These are phyloP conservation scores for Agrotis exclamationis DNA, from an alignment of 2,888 invertebrate genomes.

Conservation along the genomic window DNA sequence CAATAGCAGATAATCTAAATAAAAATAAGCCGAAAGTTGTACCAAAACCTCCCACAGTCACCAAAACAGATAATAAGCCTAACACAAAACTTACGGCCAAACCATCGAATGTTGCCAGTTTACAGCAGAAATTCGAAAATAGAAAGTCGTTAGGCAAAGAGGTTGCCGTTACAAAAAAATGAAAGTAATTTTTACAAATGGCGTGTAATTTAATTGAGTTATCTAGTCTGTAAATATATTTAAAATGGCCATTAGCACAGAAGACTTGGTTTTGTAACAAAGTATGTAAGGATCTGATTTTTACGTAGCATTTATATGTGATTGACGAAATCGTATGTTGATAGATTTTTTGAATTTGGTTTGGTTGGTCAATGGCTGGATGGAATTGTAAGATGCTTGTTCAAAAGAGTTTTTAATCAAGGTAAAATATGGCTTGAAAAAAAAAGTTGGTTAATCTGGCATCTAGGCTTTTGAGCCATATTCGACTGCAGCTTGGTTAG, in stretches of 20 bases:
- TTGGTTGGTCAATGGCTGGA: constrained; percentile 47
- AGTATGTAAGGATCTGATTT: constrained; percentile 66
- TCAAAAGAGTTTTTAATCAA: constrained; percentile 32
- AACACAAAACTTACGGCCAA: constrained; percentile 90
- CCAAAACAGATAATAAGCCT: constrained; percentile 80
- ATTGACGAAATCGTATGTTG: constrained; percentile 30
- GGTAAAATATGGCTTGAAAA: constrained; percentile 5
- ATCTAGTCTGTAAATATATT: constrained; percentile 69
- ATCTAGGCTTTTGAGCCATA: constrained; percentile 30
- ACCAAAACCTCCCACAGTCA: constrained; percentile 81
- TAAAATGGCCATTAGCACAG: constrained; percentile 62
- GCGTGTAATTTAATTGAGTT: constrained; percentile 64
- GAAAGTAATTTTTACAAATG: constrained; percentile 46
- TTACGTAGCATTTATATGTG: constrained; percentile 43
- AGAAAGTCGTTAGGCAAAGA: constrained; percentile 88
- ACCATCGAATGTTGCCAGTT: constrained; percentile 93
- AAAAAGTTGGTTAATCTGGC: background rate
- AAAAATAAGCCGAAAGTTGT: constrained; percentile 88
- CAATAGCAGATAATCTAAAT: constrained; percentile 87
- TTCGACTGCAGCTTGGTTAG: constrained; percentile 17
- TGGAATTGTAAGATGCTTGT: constrained; percentile 52
- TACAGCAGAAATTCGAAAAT: constrained; percentile 95
- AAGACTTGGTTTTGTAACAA: constrained; percentile 60
- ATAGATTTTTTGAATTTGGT: constrained; percentile 41
- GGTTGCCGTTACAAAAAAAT: constrained; percentile 76